Percentiles rank a stretch among this genome's conserved stretches.
Conservation (phyloP, 2,797 vertebrate species). For the Kryptopterus vitreolus region DNA sequence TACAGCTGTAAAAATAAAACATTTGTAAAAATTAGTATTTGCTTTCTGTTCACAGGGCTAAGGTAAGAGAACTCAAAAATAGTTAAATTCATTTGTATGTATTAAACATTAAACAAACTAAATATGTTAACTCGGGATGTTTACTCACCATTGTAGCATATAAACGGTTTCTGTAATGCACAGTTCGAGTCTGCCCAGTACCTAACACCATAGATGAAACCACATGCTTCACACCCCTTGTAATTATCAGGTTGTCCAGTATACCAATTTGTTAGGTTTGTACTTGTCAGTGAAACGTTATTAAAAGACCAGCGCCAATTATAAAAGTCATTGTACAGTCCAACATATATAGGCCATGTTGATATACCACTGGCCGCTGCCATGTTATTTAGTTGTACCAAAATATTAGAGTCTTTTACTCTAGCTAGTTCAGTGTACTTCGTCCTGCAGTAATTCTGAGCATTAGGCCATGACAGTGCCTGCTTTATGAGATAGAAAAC, state of each 20-base stretch:
- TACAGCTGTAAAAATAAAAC: not conserved
- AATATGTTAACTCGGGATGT: not conserved
- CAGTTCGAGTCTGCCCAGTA: not conserved
- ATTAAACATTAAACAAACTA: not conserved
- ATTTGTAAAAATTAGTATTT: too few species aligned
- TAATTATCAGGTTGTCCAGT: not conserved
- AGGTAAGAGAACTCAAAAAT: too few species aligned
- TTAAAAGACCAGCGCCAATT: not conserved
- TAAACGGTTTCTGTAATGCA: not conserved
- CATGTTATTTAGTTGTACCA: not conserved
- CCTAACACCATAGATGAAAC: not conserved
- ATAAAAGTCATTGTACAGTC: not conserved
- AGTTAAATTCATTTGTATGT: too few species aligned
- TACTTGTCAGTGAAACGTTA: not conserved
- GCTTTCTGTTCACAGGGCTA: too few species aligned
- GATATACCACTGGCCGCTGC: not conserved
- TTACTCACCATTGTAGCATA: constrained; percentile 33
- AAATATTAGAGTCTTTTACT: not conserved
- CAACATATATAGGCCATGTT: not conserved
- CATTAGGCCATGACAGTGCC: not conserved
- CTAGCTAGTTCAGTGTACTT: not conserved
- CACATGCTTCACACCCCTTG: accelerated
- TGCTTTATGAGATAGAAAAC: accelerated
- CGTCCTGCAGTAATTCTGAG: not conserved
- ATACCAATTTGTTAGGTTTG: not conserved